A percentile compares a stretch with the other conserved stretches of the same genome.
Conservation (phyloP, 1,140 invertebrate genomes). For the Scaptomyza hsui region DNA sequence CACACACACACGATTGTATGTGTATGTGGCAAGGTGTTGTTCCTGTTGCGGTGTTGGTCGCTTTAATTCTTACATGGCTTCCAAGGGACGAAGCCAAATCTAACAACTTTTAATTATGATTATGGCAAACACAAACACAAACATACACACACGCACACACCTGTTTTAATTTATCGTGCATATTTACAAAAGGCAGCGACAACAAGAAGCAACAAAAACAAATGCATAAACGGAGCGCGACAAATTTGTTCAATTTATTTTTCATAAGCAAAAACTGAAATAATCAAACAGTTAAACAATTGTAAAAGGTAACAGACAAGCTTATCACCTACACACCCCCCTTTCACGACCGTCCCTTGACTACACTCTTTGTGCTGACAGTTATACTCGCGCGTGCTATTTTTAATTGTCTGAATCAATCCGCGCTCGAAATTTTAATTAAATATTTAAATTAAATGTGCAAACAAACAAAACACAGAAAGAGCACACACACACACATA, state of each 20-base stretch:
- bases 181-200: conserved; percentile 31
- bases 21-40: conserved; percentile 41
- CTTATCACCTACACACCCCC: background rate
- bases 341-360: background rate
- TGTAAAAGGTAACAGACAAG: conserved; percentile 1
- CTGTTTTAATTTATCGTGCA: conserved; percentile 48
- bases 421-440: conserved; percentile 78
- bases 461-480: conserved; percentile 51
- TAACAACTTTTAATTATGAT: conserved; percentile 74
- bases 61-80: conserved; percentile 55
- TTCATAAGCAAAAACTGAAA: conserved; percentile 32
- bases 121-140: conserved; percentile 57
- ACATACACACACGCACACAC: conserved; percentile 22
- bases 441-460: conserved; percentile 77
- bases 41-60: conserved; percentile 33
- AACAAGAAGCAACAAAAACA: conserved; percentile 1
- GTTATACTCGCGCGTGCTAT: conserved; percentile 35
- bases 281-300: conserved; percentile 33
- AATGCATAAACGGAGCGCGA: conserved; percentile 1
- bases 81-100: conserved; percentile 33
- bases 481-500: conserved; percentile 21
- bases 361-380: background rate
- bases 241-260: conserved; percentile 55
- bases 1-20: conserved; percentile 18
- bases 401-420: conserved; percentile 81